Conservation (phyloP, 2,113 vertebrate species). For the Myxocyprinus asiaticus region DNA sequence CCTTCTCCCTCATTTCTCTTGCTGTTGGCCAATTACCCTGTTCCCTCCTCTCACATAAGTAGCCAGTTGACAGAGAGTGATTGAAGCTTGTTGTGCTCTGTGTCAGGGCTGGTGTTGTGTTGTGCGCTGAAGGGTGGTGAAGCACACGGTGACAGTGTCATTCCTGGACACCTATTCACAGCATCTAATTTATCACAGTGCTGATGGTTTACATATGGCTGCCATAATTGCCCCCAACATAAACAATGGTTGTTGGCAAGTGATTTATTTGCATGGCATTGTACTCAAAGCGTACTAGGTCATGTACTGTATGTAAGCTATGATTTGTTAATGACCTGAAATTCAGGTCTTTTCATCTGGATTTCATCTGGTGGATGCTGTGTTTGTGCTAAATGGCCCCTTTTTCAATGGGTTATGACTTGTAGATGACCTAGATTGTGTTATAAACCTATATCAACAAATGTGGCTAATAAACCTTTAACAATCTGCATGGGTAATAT, state of each 20-base stretch:
- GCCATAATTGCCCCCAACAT: constrained; percentile 69
- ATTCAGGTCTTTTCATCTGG: constrained; percentile 8
- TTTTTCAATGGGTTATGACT: background rate
- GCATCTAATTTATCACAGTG: constrained; percentile 74
- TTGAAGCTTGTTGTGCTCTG: constrained; percentile 58
- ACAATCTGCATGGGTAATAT: background rate
- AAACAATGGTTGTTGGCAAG: constrained; percentile 66
- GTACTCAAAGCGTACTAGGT: background rate
- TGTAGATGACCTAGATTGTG: background rate
- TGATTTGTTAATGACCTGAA: constrained; percentile 42
- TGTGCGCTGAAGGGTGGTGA: constrained; percentile 58
- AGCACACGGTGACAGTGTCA: constrained; percentile 61
- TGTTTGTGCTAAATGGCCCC: background rate
- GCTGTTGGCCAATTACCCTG: background rate
- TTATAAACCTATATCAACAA: background rate
- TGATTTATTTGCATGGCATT: constrained; percentile 73
- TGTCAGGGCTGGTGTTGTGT: constrained; percentile 49
- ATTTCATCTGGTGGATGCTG: background rate
- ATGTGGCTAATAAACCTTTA: background rate
- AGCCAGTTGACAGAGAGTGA: constrained; percentile 59
- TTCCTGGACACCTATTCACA: constrained; percentile 72
- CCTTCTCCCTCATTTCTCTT: background rate
- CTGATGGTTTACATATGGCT: constrained; percentile 70
- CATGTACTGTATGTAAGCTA: background rate
- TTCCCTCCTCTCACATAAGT: constrained; percentile 58